phyloP scores from a whole-genome alignment of 2,888 invertebrate genomes.

The Caenorhabditis sp. region DNA sequence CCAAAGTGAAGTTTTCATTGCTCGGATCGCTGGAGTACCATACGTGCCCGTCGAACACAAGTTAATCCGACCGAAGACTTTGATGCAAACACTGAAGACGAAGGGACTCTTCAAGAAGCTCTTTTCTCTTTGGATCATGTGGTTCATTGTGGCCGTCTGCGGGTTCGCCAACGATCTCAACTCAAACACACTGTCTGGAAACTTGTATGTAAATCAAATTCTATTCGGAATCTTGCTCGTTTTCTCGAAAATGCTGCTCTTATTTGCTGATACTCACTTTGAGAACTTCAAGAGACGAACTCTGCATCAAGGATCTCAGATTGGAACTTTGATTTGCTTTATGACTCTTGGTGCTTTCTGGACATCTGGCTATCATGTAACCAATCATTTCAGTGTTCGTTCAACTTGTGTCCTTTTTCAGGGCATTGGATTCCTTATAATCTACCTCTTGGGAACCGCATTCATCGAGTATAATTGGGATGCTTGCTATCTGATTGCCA shows the following conservation, averaged over 20 bases:
- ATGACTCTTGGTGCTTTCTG: slow-evolving; percentile 58
- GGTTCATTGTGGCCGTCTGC: slow-evolving; percentile 74
- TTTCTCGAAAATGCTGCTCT: slow-evolving; percentile 71
- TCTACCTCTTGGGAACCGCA: slow-evolving; percentile 75
- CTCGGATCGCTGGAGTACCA: slow-evolving; percentile 73
- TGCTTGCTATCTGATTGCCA: slow-evolving; percentile 75
- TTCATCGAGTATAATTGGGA: slow-evolving; percentile 80
- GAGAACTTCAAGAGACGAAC: slow-evolving; percentile 74
- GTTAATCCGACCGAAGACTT: slow-evolving; percentile 63
- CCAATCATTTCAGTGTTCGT: too few species aligned
- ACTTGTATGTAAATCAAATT: slow-evolving; percentile 78
- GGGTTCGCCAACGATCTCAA: slow-evolving; percentile 79
- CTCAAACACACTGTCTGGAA: slow-evolving; percentile 74
- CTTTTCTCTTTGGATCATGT: slow-evolving; percentile 78
- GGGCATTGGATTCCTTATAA: slow-evolving; percentile 70
- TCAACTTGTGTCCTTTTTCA: slow-evolving; percentile 29
- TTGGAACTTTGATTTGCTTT: slow-evolving; percentile 71
- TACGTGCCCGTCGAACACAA: slow-evolving; percentile 70
- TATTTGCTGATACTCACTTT: slow-evolving; percentile 70
- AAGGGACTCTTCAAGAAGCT: slow-evolving; percentile 68
- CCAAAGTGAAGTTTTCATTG: slow-evolving; percentile 72
- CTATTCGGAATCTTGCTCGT: slow-evolving; percentile 75
- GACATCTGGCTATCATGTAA: slow-evolving; percentile 53
- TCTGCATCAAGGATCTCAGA: slow-evolving; percentile 75
- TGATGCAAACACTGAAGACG: slow-evolving; percentile 66